Conservation (phyloP, 2,888 invertebrate genomes). For the Altica lythri region DNA sequence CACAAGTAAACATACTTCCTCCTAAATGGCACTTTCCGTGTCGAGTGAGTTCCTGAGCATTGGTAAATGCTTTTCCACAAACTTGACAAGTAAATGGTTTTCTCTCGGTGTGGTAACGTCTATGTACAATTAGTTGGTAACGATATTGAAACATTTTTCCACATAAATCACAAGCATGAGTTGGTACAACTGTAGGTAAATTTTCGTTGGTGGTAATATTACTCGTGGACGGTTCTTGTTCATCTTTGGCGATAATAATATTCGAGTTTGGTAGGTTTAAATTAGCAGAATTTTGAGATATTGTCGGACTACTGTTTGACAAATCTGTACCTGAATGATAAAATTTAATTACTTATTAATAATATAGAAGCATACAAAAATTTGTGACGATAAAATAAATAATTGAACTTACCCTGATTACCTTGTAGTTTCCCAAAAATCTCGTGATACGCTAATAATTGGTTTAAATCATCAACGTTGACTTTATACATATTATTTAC, state of each 20-base stretch:
- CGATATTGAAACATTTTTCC: slow-evolving; percentile 87
- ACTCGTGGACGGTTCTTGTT: slow-evolving; percentile 61
- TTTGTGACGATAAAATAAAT: neutral
- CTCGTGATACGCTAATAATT: slow-evolving; percentile 83
- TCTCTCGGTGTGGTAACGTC: slow-evolving; percentile 83
- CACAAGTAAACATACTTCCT: slow-evolving; percentile 75
- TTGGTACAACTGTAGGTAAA: slow-evolving; percentile 63
- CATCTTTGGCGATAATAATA: slow-evolving; percentile 56
- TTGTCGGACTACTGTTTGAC: slow-evolving; percentile 35
- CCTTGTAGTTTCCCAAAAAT: slow-evolving; percentile 76
- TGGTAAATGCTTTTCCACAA: slow-evolving; percentile 82
- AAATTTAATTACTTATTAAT: slow-evolving; percentile 6
- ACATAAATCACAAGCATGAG: slow-evolving; percentile 81
- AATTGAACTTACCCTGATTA: slow-evolving; percentile 45
- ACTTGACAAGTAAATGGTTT: slow-evolving; percentile 81
- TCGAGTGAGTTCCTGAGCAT: slow-evolving; percentile 76
- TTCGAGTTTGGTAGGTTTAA: slow-evolving; percentile 36
- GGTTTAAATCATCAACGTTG: slow-evolving; percentile 82
- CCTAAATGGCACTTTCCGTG: slow-evolving; percentile 86
- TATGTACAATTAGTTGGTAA: slow-evolving; percentile 83
- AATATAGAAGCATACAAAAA: neutral
- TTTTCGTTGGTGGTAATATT: slow-evolving; percentile 36
- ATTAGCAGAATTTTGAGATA: slow-evolving; percentile 34
- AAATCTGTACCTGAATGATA: slow-evolving; percentile 35
- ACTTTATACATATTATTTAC: slow-evolving; percentile 79